A percentile compares a stretch with the other conserved stretches of the same genome.
Conservation (phyloP, 2,888 invertebrate genomes). For the Nineta flava region DNA sequence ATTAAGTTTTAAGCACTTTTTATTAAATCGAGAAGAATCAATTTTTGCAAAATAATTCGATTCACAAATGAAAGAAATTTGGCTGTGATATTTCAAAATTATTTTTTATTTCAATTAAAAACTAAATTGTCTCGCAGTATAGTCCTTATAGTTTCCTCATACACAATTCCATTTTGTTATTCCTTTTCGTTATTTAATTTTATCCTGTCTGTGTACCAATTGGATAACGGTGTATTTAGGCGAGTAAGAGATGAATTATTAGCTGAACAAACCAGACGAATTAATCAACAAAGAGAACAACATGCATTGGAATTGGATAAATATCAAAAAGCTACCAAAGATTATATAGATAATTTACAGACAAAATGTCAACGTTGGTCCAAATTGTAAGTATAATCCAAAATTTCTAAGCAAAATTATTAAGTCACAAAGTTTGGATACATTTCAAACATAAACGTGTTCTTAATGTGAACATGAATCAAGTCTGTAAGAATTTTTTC, state of each 20-base stretch:
- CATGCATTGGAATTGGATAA: constrained; percentile 24
- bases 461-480: no score
- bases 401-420: no score
- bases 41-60: neutral
- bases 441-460: no score
- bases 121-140: no score
- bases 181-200: neutral
- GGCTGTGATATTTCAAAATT: no score
- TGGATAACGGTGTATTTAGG: constrained; percentile 16
- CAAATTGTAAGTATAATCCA: constrained; percentile 37
- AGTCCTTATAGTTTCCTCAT: no score
- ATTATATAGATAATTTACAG: constrained; percentile 38
- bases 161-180: neutral
- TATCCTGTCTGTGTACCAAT: constrained; percentile 1
- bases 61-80: no score
- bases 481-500: no score
- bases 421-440: no score
- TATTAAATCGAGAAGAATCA: neutral
- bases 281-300: constrained; percentile 22
- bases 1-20: no score
- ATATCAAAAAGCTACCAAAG: constrained; percentile 32
- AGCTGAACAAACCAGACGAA: constrained; percentile 19
- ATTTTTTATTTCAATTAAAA: no score
- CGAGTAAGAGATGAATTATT: constrained; percentile 24
- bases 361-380: constrained; percentile 42